A percentile compares a stretch with the other conserved stretches of the same genome.
Evolutionary conservation across 1,140 invertebrate genomes (phyloP).

Genomic region (Drosophila melanica): DNA sequence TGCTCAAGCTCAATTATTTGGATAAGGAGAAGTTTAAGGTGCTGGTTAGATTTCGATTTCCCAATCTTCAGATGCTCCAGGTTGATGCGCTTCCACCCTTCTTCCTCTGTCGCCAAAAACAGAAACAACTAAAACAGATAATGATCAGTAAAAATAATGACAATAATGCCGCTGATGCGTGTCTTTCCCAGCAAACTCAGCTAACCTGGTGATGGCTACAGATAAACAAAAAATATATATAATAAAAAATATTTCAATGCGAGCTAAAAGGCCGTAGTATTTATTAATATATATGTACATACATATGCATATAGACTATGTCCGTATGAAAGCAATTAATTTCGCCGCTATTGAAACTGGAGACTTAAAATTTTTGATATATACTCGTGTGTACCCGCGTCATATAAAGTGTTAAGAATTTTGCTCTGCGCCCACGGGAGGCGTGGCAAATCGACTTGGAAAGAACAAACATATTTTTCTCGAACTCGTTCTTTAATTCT

Average conservation of each 20-base stretch:
- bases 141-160: not conserved
- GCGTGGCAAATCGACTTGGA: too few species aligned
- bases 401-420: too few species aligned
- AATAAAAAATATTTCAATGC: not conserved
- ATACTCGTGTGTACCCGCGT: too few species aligned
- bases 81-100: slow-evolving; percentile 65
- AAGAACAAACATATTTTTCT: too few species aligned
- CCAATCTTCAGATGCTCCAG: slow-evolving; percentile 56
- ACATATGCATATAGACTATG: too few species aligned
- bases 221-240: not conserved
- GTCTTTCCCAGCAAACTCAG: slow-evolving; percentile 10
- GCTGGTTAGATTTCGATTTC: slow-evolving; percentile 42
- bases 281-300: not conserved
- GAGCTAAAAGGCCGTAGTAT: too few species aligned
- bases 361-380: too few species aligned
- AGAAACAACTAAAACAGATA: slow-evolving; percentile 34
- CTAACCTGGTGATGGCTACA: slow-evolving; percentile 7
- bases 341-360: too few species aligned
- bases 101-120: slow-evolving; percentile 29
- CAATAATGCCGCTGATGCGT: not conserved
- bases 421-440: too few species aligned
- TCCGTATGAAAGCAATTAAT: too few species aligned
- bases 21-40: slow-evolving; percentile 45
- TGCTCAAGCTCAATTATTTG: slow-evolving; percentile 43
- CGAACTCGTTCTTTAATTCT: too few species aligned